These are phyloP conservation scores for Galerucella nymphaeae DNA, from an alignment of 2,888 invertebrate species.

Conservation along the genomic window DNA sequence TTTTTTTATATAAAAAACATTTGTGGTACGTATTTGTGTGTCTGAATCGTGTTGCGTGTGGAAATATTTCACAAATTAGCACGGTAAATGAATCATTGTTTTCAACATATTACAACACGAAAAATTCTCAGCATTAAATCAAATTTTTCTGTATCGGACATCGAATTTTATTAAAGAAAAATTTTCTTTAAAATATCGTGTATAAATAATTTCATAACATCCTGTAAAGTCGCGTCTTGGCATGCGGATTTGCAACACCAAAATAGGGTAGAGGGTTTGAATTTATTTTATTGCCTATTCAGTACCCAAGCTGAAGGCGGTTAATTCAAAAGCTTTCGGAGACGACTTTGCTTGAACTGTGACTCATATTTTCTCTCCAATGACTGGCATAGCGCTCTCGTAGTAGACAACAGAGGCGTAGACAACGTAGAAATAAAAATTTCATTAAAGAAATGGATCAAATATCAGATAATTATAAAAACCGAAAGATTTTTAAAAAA, in stretches of 20 bases:
- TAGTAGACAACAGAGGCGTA: not conserved
- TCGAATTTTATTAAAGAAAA: too few species aligned
- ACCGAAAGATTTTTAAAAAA: too few species aligned
- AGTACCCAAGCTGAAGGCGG: constrained; percentile 7
- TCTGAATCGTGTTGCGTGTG: constrained; percentile 1
- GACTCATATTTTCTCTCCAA: constrained; percentile 7
- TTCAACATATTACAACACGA: not conserved
- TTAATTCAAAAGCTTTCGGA: constrained; percentile 14
- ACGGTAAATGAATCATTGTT: not conserved
- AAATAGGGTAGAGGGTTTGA: not conserved
- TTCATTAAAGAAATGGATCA: too few species aligned
- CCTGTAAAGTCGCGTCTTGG: not conserved
- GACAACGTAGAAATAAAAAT: too few species aligned
- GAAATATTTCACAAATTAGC: constrained; percentile 1
- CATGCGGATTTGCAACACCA: not conserved
- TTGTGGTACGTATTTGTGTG: not conserved
- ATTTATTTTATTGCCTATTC: constrained; percentile 18
- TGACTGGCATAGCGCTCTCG: constrained; percentile 12
- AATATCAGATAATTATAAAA: too few species aligned
- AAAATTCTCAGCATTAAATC: not conserved
- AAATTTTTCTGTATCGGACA: too few species aligned
- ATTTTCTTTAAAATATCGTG: too few species aligned
- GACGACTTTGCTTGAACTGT: constrained; percentile 10
- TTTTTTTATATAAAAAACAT: not conserved
- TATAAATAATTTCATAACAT: too few species aligned